Evolutionary conservation across 2,888 invertebrate genomes (phyloP), one percentile per base, ranked within the genome.

Genomic region (Microctonus aethiopoides): DNA sequence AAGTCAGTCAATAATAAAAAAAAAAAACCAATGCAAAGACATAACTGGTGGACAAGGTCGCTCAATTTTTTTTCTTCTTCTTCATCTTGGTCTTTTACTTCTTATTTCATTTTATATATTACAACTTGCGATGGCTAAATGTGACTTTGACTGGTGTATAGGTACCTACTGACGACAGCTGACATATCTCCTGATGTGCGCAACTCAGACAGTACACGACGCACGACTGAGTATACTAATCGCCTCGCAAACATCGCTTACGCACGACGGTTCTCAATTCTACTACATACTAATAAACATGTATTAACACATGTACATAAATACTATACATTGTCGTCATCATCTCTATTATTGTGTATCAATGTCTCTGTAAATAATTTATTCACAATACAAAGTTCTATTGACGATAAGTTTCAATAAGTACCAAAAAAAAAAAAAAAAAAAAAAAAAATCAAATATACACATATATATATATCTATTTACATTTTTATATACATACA

Each of bases 191-290:
- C 81, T 81, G 80, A 85, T 81, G 82, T 83, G 76, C 83, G 84
- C 80, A 79, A 80, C 72, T 78, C 80, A 80, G 84, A 80, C 83
- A 84, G 84, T 85, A 85, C 80, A 81, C 81, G 79, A 80, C 80
- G 80, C 80, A 80, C 77, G 79, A 79, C 74, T 56, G n/a, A n/a
- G n/a, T n/a, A 65, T 85, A 85, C 84, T 85, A 85, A 85, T 85
- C 85, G 81, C 82, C 77, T 83, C 78, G 79, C 83, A 83, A 84
- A 85, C 84, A 82, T 85, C 80, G 81, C 80, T 82, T 73, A 79
- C 72, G 68, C 69, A 63, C 79, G 77, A 76, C 54, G 82, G 75
- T 76, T 76, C 80, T 83, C 84, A 83, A 79, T 56, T 13, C 26
- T 66, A 36, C 11, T 41, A 22, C 32, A 52, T 46, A 46, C 9